Evolutionary conservation across 1,140 invertebrate species (phyloP).

Genomic region (Pemphigus obesinymphae): DNA sequence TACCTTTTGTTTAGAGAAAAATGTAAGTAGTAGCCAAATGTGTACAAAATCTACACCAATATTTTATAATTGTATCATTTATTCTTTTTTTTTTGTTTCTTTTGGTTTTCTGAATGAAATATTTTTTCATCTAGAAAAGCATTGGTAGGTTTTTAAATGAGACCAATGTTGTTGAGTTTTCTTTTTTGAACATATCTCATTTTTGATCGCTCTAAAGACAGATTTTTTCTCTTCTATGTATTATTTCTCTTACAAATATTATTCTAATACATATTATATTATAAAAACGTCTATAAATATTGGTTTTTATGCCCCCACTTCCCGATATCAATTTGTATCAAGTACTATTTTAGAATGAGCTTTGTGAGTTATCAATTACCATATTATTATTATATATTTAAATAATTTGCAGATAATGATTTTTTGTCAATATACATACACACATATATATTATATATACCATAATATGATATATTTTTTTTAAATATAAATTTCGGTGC

Average conservation of each 20-base stretch:
- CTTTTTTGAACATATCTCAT: neutral
- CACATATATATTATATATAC: neutral
- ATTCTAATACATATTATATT: neutral
- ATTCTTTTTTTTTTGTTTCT: no score
- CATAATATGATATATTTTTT: no score
- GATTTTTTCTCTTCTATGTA: neutral
- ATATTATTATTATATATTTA: neutral
- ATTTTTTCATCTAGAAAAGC: neutral
- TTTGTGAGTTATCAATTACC: neutral
- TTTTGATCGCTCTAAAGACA: neutral
- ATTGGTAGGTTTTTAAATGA: neutral
- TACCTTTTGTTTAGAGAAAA: conserved; percentile 1
- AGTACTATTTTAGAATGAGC: neutral
- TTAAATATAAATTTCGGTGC: no score
- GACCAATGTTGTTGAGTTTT: neutral
- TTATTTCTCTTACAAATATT: neutral
- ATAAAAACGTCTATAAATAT: neutral
- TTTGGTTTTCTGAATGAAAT: neutral
- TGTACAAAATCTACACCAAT: conserved; percentile 37
- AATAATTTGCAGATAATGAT: neutral
- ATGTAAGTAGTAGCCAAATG: conserved; percentile 37
- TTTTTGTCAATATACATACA: neutral
- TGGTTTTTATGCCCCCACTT: neutral
- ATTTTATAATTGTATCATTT: conserved; percentile 29
- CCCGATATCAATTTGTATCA: neutral